Conservation (phyloP, 2,888 invertebrate genomes). For the Hydrotaea diabolus region DNA sequence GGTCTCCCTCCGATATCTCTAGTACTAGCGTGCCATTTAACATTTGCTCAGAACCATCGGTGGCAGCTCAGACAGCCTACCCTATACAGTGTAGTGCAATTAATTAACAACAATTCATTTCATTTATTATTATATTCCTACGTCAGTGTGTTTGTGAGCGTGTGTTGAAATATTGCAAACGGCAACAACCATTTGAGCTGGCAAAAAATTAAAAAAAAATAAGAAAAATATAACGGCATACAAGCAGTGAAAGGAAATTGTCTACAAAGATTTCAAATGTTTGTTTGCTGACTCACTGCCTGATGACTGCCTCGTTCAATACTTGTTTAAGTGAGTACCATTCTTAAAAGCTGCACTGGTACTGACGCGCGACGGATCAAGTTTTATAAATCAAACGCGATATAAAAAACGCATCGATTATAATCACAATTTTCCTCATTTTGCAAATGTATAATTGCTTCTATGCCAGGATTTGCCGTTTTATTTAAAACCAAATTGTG, state of each 20-base stretch:
- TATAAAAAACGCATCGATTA: background rate
- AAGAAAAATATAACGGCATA: background rate
- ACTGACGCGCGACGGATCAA: background rate
- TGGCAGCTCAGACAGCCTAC: background rate
- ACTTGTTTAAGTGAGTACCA: background rate
- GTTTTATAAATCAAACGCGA: background rate
- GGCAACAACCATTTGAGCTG: conserved; percentile 23
- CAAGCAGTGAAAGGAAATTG: conserved; percentile 28
- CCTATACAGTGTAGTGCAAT: conserved; percentile 9
- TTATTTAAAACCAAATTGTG: too few species aligned
- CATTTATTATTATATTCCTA: conserved; percentile 3
- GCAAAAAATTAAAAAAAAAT: background rate
- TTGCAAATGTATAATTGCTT: too few species aligned
- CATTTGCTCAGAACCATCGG: conserved; percentile 15
- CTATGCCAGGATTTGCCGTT: too few species aligned
- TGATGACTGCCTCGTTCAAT: conserved; percentile 15
- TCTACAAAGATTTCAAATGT: conserved; percentile 21
- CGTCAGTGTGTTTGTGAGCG: background rate
- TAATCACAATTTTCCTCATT: background rate
- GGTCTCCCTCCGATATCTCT: background rate
- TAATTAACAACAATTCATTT: conserved; percentile 28
- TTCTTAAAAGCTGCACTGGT: background rate
- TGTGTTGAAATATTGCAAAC: background rate
- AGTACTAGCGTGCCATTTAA: conserved; percentile 15
- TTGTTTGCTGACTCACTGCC: background rate